A percentile compares a stretch with the other conserved stretches of the same genome.
Conservation (phyloP, 2,797 vertebrate species). For the Melanotaenia nigrans region DNA sequence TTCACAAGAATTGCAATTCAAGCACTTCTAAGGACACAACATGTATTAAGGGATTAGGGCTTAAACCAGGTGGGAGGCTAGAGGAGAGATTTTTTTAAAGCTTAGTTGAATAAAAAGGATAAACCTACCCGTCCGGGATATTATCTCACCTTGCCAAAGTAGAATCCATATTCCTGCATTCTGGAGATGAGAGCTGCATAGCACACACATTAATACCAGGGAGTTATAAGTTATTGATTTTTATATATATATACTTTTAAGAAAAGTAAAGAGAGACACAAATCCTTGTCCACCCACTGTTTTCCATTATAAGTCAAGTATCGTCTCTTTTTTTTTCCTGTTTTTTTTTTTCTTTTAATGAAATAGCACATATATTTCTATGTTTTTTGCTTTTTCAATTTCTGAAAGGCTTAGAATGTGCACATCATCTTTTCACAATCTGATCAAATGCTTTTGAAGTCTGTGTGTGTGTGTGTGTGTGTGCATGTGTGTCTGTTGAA, state of each 20-base stretch:
- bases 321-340: slow-evolving; percentile 49
- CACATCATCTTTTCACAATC: slow-evolving; percentile 44
- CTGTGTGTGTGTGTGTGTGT: slow-evolving; percentile 8
- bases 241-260: slow-evolving; percentile 5
- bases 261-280: slow-evolving; percentile 25
- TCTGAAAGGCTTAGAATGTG: slow-evolving; percentile 45
- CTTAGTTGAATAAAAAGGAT: slow-evolving; percentile 68
- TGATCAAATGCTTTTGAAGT: slow-evolving; percentile 39
- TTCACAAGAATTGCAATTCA: slow-evolving; percentile 77
- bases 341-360: background rate
- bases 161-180: slow-evolving; percentile 63
- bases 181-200: slow-evolving; percentile 48
- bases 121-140: slow-evolving; percentile 57
- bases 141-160: slow-evolving; percentile 63
- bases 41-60: slow-evolving; percentile 80
- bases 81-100: slow-evolving; percentile 67
- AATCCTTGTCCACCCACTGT: slow-evolving; percentile 53
- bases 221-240: slow-evolving; percentile 45
- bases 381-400: slow-evolving; percentile 32
- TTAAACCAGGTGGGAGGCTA: slow-evolving; percentile 73
- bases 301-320: slow-evolving; percentile 43
- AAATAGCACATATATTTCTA: background rate
- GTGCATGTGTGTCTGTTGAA: slow-evolving; percentile 5
- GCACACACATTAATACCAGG: slow-evolving; percentile 63
- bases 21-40: slow-evolving; percentile 76